Evolutionary conservation across 2,888 invertebrate species (phyloP).

Genomic region (Barypeithes pellucidus): DNA sequence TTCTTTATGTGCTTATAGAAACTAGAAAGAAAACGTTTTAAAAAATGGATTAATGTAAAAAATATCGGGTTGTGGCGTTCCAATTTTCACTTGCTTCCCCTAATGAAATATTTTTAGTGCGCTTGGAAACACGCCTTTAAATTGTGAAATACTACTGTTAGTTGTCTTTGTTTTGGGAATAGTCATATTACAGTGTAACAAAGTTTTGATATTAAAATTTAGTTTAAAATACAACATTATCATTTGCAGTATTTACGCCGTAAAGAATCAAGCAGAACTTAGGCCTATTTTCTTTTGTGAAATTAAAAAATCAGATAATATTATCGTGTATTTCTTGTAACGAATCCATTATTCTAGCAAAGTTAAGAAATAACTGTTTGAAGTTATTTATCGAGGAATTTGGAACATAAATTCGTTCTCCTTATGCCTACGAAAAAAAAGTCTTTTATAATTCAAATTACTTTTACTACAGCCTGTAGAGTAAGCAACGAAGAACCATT

Average conservation of each 20-base stretch:
- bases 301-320: too few relatives aligned
- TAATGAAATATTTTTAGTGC: conserved; percentile 38
- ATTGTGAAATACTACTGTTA: conserved; percentile 42
- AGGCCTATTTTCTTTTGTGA: too few relatives aligned
- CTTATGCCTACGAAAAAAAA: not conserved
- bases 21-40: not conserved
- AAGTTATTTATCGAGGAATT: conserved; percentile 1
- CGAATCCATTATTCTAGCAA: not conserved
- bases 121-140: conserved; percentile 39
- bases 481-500: conserved; percentile 1
- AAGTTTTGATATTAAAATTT: conserved; percentile 42
- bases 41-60: too few relatives aligned
- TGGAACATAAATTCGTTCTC: not conserved
- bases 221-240: conserved; percentile 28
- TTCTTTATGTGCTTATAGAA: too few relatives aligned
- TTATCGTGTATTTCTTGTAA: not conserved
- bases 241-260: too few relatives aligned
- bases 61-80: not conserved
- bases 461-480: conserved; percentile 5
- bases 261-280: too few relatives aligned
- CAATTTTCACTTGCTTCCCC: conserved; percentile 2
- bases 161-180: conserved; percentile 37
- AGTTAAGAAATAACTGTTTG: conserved; percentile 8
- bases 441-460: conserved; percentile 17
- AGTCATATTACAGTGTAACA: conserved; percentile 21